Conservation (phyloP, 92 coral and sea anemone species). For the Actinostola sp. region DNA sequence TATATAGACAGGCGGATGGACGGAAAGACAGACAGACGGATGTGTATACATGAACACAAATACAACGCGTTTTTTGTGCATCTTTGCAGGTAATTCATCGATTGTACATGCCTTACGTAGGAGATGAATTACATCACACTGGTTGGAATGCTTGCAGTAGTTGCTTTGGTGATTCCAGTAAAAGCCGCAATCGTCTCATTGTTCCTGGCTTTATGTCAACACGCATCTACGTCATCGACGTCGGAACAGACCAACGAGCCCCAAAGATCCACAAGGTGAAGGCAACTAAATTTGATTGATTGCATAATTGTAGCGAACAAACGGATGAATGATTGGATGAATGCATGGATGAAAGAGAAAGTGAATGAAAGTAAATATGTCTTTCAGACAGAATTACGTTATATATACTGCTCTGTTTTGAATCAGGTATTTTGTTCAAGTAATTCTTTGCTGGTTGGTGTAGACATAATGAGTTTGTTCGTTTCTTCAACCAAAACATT, state of each 20-base stretch:
- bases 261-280: constrained; percentile 89
- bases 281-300: neutral
- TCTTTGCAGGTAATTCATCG: constrained; percentile 89
- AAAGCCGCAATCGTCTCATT: constrained; percentile 80
- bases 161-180: constrained; percentile 81
- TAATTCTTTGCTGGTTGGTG: too few species aligned
- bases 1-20: neutral
- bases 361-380: too few species aligned
- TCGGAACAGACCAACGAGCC: constrained; percentile 81
- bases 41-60: neutral
- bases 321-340: neutral
- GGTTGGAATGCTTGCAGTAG: constrained; percentile 99
- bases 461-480: too few species aligned
- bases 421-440: too few species aligned
- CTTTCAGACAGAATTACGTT: too few species aligned
- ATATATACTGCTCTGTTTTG: too few species aligned
- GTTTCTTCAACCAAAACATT: too few species aligned
- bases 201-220: constrained; percentile 84
- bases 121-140: constrained; percentile 94
- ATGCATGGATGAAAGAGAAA: too few species aligned
- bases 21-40: neutral
- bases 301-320: neutral
- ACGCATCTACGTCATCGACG: constrained; percentile 88
- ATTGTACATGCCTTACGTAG: constrained; percentile 77
- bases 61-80: neutral